A percentile compares a stretch with the other conserved stretches of the same genome.
Evolutionary conservation across 2,797 vertebrate species (phyloP).

Genomic region (Myotis daubentonii): DNA sequence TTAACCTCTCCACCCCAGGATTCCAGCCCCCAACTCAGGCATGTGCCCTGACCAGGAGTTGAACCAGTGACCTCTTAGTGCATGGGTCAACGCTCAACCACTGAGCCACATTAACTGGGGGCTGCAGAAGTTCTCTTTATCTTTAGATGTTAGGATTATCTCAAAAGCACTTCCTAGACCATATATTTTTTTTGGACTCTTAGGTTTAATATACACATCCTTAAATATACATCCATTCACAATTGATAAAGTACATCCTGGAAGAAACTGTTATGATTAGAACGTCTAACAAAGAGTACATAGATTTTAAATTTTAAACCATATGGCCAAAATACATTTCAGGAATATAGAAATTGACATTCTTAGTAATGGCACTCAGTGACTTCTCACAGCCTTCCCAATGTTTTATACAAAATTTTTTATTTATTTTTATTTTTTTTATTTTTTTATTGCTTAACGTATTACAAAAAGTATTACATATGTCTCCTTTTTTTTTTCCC

Average conservation of each 20-base stretch:
- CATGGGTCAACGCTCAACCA: too few species aligned
- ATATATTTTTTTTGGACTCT: background rate
- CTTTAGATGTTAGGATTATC: background rate
- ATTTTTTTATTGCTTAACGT: too few species aligned
- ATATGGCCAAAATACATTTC: background rate
- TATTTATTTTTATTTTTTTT: too few species aligned
- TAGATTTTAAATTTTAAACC: constrained; percentile 17
- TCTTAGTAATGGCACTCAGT: background rate
- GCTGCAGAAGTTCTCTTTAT: background rate
- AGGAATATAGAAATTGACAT: background rate
- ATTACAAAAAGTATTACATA: too few species aligned
- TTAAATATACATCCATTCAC: background rate
- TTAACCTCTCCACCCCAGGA: too few species aligned
- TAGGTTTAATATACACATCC: background rate
- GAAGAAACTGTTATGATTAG: background rate
- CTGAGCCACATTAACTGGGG: too few species aligned
- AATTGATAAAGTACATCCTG: background rate
- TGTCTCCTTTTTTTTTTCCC: too few species aligned
- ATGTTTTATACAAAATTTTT: background rate
- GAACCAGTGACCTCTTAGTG: too few species aligned
- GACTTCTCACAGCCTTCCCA: background rate
- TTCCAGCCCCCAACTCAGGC: too few species aligned
- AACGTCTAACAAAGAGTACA: background rate
- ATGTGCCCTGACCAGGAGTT: too few species aligned
- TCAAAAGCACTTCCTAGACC: background rate